Base-by-base conservation (phyloP, 2,797 vertebrate species). In the Pipistrellus pygmaeus region DNA sequence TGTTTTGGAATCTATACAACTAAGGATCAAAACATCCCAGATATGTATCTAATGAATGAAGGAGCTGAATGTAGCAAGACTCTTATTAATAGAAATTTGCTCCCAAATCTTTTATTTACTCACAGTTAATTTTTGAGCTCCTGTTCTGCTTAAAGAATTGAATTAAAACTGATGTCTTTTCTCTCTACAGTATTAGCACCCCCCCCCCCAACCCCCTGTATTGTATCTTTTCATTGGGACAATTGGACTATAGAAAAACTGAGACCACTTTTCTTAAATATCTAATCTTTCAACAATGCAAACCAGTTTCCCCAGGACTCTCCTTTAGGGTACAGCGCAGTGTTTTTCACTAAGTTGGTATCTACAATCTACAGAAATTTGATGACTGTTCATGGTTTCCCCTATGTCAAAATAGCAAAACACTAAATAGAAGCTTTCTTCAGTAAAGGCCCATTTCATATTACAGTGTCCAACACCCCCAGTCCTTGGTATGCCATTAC, bases 1-100 rank as follows among this genome's bases (percentile, higher is more conserved):
- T 83, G 53, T 66, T 90, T 95, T 85, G 8, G 20, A 86, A 95
- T 96, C 73, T 78, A 94, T 18, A 0, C 10, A 85, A 53, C 35
- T 78, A 30, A 83, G 86, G 15, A 76, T 14, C 38, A 91, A 83
- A 95, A 92, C 82, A 41, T 92, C 23, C 3, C 38, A 35, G 57
- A 21, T 38, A 12, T 60, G 3, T 55, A 87, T 21, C 27, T 91
- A 91, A 82, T 55, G 51, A 90, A 86, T 76, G 20, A 66, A 17
- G 44, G 3, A 77, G 23, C 20, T 78, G 8, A 66, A 71, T 53
- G 14, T 17, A 5, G 5, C 30, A 77, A 23, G 32, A 3, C 8
- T 76, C 77, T 66, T 41, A 75, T 78, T 88, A 69, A 35, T 53
- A 62, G 8, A 55, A 82, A 95, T 76, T 85, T 94, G 1, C 8